Conservation (phyloP, 1,140 invertebrate species). For the Danaus plexippus region DNA sequence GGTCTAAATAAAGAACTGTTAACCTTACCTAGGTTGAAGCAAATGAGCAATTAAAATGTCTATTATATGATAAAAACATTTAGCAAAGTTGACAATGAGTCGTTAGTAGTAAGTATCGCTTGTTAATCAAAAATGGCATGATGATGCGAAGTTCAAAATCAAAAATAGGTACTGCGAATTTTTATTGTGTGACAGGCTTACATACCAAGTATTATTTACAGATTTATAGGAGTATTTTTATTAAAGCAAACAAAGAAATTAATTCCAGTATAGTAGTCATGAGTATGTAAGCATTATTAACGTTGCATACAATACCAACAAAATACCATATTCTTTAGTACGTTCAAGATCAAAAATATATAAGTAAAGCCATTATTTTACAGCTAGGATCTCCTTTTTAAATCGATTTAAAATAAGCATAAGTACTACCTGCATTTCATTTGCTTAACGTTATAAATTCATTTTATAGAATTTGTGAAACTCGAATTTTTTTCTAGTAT, state of each 20-base stretch:
- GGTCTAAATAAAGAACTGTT: no score
- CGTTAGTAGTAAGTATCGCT: conserved; percentile 55
- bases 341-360: not conserved
- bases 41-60: no score
- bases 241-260: no score
- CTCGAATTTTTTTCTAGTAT: no score
- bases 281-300: not conserved
- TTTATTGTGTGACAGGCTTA: not conserved
- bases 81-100: conserved; percentile 59
- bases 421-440: no score
- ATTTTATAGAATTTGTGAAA: no score
- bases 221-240: no score
- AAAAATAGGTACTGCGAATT: conserved; percentile 10
- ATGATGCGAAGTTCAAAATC: conserved; percentile 21
- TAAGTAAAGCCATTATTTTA: conserved; percentile 2
- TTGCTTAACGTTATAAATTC: no score
- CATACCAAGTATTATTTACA: no score
- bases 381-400: not conserved
- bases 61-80: conserved; percentile 25
- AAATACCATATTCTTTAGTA: no score
- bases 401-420: conserved; percentile 7
- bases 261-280: no score
- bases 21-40: no score
- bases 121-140: conserved; percentile 48
- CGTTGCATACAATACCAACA: not conserved